Evolutionary conservation across 2,113 vertebrate species (phyloP), one percentile per base, ranked within the genome.

Genomic region (Rhinichthys klamathensis): DNA sequence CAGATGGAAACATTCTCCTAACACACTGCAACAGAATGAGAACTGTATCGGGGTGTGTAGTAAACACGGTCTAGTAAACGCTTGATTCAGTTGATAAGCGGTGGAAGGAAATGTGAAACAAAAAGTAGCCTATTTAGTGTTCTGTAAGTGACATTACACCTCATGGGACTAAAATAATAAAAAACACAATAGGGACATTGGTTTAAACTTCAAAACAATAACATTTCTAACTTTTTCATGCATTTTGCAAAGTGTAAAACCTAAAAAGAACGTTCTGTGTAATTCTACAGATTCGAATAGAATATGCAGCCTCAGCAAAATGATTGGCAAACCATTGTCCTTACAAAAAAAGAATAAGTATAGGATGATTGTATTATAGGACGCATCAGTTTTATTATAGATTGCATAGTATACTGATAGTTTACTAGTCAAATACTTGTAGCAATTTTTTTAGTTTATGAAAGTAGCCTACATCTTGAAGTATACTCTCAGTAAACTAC

Each of bases 1-100:
- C 69, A 85, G 84, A 58, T 80, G 76, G 84, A 72, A n/a, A 41
- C 46, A 30, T 60, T 61, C 4, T 56, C 15, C 60, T 41, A 49
- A 21, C 38, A 27, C 12, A 6, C 27, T 21, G 23, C 16, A 21
- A 49, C 21, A 41, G 21, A 78, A 70, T 10, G 21, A 70, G 18
- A 3, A 16, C 9, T 10, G 27, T 2, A 3, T 69, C 5, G 7
- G 65, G 4, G 18, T 11, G 2, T 21, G 35, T 30, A n/a, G n/a
- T n/a, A n/a, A n/a, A n/a, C n/a, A n/a, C n/a, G n/a, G n/a, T n/a
- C n/a, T n/a, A 69, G 65, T n/a, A 25, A 25, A 61, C 58, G 2
- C n/a, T 23, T 23, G 54, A 56, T 56, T 56, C 4, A 1, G 3
- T 38, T 23, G 4, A 35, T 70, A 38, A 38, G 16, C 30, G 16